Evolutionary conservation across 2,113 vertebrate species (phyloP).

Genomic region (Pampusana beccarii): DNA sequence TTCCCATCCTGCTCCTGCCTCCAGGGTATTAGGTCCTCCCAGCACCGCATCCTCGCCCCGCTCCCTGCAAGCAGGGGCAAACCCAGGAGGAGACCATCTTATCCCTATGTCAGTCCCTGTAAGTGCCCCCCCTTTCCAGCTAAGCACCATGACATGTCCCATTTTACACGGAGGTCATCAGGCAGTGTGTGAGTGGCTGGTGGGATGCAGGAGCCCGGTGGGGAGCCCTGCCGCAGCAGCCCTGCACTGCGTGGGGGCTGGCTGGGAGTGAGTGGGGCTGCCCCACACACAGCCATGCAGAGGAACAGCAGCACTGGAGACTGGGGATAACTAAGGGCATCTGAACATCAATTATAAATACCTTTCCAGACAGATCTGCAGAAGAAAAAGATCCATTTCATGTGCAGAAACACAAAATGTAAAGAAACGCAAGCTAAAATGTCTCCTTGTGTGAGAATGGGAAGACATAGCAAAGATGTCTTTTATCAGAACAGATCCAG

Average conservation of each 20-base stretch:
- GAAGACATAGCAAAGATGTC: not conserved
- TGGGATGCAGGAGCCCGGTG: not conserved
- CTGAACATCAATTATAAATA: not conserved
- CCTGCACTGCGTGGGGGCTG: not conserved
- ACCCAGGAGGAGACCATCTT: fast-evolving
- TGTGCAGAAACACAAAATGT: too few species aligned
- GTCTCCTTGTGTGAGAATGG: not conserved
- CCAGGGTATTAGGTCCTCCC: not conserved
- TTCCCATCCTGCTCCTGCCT: not conserved
- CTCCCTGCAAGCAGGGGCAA: not conserved
- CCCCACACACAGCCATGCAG: not conserved
- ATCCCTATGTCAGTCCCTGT: fast-evolving
- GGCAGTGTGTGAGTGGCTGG: not conserved
- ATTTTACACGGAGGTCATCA: not conserved
- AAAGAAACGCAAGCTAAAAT: not conserved
- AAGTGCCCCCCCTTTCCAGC: not conserved
- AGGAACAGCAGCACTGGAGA: not conserved
- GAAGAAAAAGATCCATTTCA: not conserved
- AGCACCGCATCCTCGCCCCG: not conserved
- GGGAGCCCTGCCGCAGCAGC: not conserved
- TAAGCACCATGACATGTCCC: not conserved
- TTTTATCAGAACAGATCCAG: not conserved
- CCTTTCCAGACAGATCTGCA: not conserved
- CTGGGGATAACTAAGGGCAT: not conserved
- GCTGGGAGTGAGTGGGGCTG: not conserved